A percentile compares a stretch with the other conserved stretches of the same genome.
Conservation (phyloP, 2,113 vertebrate species). For the Coturnix japonica region DNA sequence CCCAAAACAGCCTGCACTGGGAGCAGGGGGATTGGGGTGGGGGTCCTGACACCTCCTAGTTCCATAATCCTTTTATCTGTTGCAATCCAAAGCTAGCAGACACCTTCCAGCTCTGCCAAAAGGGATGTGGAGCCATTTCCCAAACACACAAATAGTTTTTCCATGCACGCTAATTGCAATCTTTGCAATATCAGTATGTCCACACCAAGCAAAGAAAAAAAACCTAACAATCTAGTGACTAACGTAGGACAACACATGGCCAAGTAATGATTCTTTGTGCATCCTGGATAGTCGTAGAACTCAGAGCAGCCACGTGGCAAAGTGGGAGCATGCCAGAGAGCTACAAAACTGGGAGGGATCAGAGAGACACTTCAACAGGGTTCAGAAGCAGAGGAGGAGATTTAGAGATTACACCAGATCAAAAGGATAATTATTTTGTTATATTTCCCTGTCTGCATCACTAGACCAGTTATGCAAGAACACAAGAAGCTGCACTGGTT, state of each 20-base stretch:
- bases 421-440: slow-evolving; percentile 56
- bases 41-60: slow-evolving; percentile 4
- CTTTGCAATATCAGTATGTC: not conserved
- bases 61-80: slow-evolving; percentile 15
- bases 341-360: not conserved
- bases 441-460: slow-evolving; percentile 32
- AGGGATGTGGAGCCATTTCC: not conserved
- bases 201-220: fast-evolving
- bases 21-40: not conserved
- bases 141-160: fast-evolving
- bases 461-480: slow-evolving; percentile 28
- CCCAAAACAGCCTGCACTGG: not conserved
- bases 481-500: fast-evolving
- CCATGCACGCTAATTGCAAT: fast-evolving
- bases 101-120: not conserved
- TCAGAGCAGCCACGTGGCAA: not conserved
- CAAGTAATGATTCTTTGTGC: not conserved
- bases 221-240: not conserved
- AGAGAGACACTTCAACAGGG: slow-evolving; percentile 25
- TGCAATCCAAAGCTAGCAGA: not conserved
- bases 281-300: not conserved
- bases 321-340: not conserved
- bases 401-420: slow-evolving; percentile 48
- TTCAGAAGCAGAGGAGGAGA: slow-evolving; percentile 52
- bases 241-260: not conserved